Conservation (phyloP, 1,140 invertebrate genomes). For the Philopotamus ludificatus region DNA sequence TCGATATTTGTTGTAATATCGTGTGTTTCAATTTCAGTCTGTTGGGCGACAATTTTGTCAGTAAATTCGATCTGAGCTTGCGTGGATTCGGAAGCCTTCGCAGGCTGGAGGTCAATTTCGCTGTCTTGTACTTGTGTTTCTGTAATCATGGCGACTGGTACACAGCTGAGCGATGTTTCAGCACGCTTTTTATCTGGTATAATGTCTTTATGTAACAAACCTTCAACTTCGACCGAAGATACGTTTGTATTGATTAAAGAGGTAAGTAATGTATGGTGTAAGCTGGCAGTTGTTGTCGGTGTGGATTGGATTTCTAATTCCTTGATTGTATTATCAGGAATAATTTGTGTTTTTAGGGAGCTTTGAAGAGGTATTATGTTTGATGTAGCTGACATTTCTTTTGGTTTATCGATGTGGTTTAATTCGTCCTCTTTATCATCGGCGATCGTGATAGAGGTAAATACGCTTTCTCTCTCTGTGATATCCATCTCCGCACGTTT, state of each 20-base stretch:
- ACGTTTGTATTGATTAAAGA: constrained; percentile 42
- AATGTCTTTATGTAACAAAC: constrained; percentile 47
- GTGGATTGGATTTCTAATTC: constrained; percentile 40
- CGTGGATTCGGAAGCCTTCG: constrained; percentile 42
- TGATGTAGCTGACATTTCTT: constrained; percentile 48
- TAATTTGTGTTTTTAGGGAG: constrained; percentile 45
- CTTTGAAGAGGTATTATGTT: constrained; percentile 52
- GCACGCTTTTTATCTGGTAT: constrained; percentile 43
- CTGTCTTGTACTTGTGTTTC: constrained; percentile 45
- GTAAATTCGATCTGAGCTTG: constrained; percentile 45
- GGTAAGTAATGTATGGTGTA: constrained; percentile 44
- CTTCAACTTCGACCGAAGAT: constrained; percentile 55
- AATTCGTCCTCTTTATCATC: constrained; percentile 48
- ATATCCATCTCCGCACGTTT: constrained; percentile 51
- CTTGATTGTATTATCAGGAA: constrained; percentile 42
- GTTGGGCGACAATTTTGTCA: constrained; percentile 39
- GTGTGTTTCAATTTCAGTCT: constrained; percentile 29
- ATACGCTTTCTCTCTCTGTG: constrained; percentile 55
- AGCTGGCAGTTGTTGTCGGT: constrained; percentile 35
- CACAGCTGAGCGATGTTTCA: constrained; percentile 30
- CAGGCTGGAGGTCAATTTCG: constrained; percentile 21
- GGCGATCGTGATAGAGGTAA: constrained; percentile 53
- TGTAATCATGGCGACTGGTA: constrained; percentile 55
- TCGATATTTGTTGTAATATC: constrained; percentile 24
- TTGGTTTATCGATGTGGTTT: constrained; percentile 42